Percentiles rank a stretch among this genome's conserved stretches.
Conservation (phyloP, 1,140 invertebrate species). For the Ceratosolen fusciceps region DNA sequence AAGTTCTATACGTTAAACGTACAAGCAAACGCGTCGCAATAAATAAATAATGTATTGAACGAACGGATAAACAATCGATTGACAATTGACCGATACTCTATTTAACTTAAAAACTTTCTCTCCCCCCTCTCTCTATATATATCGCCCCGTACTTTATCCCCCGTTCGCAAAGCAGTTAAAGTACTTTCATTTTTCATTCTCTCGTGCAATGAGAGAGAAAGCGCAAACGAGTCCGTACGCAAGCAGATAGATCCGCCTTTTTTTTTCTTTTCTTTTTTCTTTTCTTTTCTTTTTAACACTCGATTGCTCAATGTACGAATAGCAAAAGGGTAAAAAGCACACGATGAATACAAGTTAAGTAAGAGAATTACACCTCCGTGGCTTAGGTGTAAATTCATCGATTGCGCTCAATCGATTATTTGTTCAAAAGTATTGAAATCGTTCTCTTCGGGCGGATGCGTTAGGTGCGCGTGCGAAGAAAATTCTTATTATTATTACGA, state of each 20-base stretch:
- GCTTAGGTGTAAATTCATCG: too few species aligned
- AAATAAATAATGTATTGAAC: neutral
- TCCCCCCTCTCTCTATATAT: neutral
- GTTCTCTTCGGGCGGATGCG: too few species aligned
- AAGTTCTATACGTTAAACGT: neutral
- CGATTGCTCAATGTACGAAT: neutral
- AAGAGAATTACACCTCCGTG: neutral
- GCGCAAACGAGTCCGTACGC: slow-evolving; percentile 5
- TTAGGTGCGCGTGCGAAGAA: too few species aligned
- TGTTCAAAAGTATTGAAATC: too few species aligned
- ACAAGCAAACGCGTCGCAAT: neutral
- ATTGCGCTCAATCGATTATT: too few species aligned
- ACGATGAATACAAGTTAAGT: neutral
- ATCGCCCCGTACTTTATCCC: neutral
- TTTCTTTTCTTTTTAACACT: too few species aligned
- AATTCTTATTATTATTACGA: too few species aligned
- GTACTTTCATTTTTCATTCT: slow-evolving; percentile 19
- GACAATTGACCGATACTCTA: neutral
- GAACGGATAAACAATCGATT: neutral
- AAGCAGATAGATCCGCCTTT: neutral
- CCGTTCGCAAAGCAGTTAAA: slow-evolving; percentile 21
- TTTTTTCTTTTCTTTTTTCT: too few species aligned
- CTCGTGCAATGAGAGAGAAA: slow-evolving; percentile 24
- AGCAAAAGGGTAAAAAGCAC: too few species aligned
- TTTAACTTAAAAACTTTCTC: slow-evolving; percentile 2